Conservation (phyloP, 1,140 invertebrate species). For the Zaprionus vittiger region DNA sequence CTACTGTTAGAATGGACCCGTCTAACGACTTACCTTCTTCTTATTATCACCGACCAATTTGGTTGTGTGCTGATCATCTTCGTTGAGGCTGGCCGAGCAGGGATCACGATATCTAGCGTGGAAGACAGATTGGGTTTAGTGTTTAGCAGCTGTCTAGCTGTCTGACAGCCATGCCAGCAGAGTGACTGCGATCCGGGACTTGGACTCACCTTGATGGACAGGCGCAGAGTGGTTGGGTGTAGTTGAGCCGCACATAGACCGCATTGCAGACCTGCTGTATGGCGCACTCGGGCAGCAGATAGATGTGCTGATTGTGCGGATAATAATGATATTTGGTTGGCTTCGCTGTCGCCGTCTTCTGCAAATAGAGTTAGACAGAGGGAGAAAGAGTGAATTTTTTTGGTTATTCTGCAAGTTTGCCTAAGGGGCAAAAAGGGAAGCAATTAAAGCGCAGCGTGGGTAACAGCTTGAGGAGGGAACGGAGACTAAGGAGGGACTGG, state of each 20-base stretch:
- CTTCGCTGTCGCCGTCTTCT: constrained; percentile 91
- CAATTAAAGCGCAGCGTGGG: constrained; percentile 35
- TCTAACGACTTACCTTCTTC: constrained; percentile 88
- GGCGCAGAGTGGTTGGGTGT: constrained; percentile 95
- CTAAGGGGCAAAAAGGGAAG: background rate
- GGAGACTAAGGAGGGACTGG: background rate
- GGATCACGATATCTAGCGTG: constrained; percentile 90
- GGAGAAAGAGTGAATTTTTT: background rate
- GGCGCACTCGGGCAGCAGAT: constrained; percentile 95
- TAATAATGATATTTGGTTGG: constrained; percentile 97
- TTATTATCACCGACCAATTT: constrained; percentile 93
- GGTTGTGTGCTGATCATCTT: constrained; percentile 95
- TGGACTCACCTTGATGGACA: constrained; percentile 89
- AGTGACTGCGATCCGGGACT: background rate
- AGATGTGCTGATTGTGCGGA: constrained; percentile 96
- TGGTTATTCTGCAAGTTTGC: background rate
- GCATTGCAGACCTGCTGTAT: constrained; percentile 97
- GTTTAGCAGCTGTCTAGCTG: constrained; percentile 38
- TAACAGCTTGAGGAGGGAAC: background rate
- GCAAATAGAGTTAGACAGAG: constrained; percentile 84
- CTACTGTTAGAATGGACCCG: constrained; percentile 25
- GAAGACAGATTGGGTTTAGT: constrained; percentile 42
- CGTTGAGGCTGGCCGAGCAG: constrained; percentile 94
- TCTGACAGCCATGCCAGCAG: background rate
- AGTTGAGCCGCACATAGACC: constrained; percentile 95